A percentile compares a stretch with the other conserved stretches of the same genome.
These are phyloP conservation scores for Pogona vitticeps DNA, from an alignment of 2,113 vertebrate species.

Conservation along the genomic window DNA sequence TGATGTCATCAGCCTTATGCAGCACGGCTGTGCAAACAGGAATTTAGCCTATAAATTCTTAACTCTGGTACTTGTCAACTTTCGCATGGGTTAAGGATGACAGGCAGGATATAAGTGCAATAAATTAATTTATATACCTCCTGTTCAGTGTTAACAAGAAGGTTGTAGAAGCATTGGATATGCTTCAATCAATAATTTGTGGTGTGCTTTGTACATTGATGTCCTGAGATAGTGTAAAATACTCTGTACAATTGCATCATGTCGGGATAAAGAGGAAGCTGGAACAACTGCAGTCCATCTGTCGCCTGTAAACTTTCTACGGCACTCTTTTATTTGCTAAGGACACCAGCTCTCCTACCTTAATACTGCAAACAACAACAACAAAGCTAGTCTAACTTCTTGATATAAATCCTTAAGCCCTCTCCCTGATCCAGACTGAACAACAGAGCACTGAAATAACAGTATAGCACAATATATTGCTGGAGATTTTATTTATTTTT, in stretches of 20 bases:
- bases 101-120: background rate
- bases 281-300: background rate
- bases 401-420: background rate
- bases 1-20: too few species aligned
- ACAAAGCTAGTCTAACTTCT: background rate
- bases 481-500: background rate
- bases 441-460: background rate
- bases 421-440: background rate
- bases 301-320: background rate
- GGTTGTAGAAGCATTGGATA: background rate
- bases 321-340: background rate
- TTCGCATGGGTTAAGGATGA: accelerated
- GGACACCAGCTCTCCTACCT: background rate
- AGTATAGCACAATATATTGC: background rate
- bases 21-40: too few species aligned
- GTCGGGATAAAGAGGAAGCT: background rate
- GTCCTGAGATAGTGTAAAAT: background rate
- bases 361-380: background rate
- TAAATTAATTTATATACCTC: background rate
- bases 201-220: background rate
- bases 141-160: background rate
- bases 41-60: background rate
- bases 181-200: too few species aligned
- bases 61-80: background rate
- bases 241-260: background rate